Base-by-base conservation (phyloP, 1,140 invertebrate species). In the Drosophila tsacasi region DNA sequence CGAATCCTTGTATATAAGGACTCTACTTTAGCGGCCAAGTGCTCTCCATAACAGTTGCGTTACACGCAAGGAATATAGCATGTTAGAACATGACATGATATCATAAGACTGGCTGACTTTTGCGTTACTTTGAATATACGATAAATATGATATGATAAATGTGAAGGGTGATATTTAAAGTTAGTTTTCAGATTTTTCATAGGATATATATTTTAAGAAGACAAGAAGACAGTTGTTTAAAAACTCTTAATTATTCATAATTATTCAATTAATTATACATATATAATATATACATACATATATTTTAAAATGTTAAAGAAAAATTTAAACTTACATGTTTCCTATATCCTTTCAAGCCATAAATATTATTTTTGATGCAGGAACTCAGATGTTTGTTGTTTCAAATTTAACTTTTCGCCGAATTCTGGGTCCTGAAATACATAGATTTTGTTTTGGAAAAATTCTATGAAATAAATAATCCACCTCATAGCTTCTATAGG, bases 1-100 rank as follows among this genome's bases (percentile, higher is more conserved):
- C 19, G 23, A 39, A 67, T 68, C 49, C 67, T 55, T 55, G 49
- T 71, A 71, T 55, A 71, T 71, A 71, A 67, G 63, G 67, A 35
- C 63, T 55, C 47, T 47, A 47, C 64, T 55, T 68, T 46, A 46
- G 67, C 61, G 21, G n/a, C 49, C 64, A 71, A 71, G 67, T 71
- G 67, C 64, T 71, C 64, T 47, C 54, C 35, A 46, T 68, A 71
- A 71, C 63, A 71, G 64, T 57, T 57, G 32, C 67, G 39, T 57
- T 39, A 37, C 67, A 71, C 67, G 67, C 67, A 71, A 71, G 63
- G 32, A 66, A 27, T 54, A 37, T 54, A 49, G 30, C 21, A 67
- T 44, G 27, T n/a, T 32, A 15, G 25, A 19, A 23, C 37, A 40
- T 30, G 25, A 15, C 21, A 23, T 21, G 15, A 21, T 40, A 59